Base-by-base conservation (phyloP, 1,140 invertebrate species). In the Lasaia peninsularis region DNA sequence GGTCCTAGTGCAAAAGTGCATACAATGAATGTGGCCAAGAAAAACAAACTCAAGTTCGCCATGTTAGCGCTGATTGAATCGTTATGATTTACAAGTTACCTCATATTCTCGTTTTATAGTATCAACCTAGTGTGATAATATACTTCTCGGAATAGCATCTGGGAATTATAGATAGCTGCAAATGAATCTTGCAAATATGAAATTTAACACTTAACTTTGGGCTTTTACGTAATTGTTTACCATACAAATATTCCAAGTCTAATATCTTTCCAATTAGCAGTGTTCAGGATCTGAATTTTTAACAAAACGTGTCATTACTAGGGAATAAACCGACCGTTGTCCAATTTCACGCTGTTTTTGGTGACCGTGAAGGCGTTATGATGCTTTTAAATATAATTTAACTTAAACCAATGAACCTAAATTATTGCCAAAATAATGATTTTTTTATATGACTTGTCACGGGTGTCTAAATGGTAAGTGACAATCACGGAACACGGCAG, bases 81-180 rank as follows among this genome's bases (percentile, higher is more conserved):
- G 12, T 44, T 48, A 21, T 56, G 37, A 32, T 28, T 56, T 10
- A 56, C 11, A 24, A 12, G 35, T 52, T 14, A 34, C 53, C 21
- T 40, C 37, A 12, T 32, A 16, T 8, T 35, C 20, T 14, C 9
- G 11, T 40, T 55, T 40, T 55, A 55, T 34, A 32, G 31, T 18
- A 44, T 18, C 11, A 44, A 52, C 33, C 7, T 16, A 16, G 12
- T 55, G 53, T 40, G 53, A 55, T 55, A 55, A 31, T 28, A 37
- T 53, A 16, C 34, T 55, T 55, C 52, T 55, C 5, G 52, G 52
- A 61, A 60, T 32, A 14, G 10, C 20, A 40, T n/a, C 35, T 52
- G 24, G 28, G 12, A 40, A 21, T 28, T 24, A 28, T 28, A 44
- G 14, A 52, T 52, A 28, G 35, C 11, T 21, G 52, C 9, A 55